Base-by-base conservation (phyloP, 23 tunicate genomes). In the Clavelina lepadiformis region DNA sequence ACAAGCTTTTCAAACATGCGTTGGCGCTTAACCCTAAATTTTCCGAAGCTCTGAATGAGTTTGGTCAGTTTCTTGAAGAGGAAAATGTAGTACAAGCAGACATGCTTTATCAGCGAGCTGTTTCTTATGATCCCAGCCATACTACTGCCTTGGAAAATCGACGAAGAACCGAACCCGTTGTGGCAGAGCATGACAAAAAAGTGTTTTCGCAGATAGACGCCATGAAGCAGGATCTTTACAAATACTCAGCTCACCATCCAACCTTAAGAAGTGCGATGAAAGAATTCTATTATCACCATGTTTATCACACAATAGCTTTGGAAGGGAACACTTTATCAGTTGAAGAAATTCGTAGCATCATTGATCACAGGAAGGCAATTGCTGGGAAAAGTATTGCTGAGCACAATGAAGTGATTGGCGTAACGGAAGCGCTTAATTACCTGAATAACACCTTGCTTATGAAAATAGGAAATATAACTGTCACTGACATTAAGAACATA, bases 351-450 rank as follows among this genome's bases (percentile, higher is more conserved):
- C 55, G 77, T 5, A 31, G 52, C 3, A 78, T 91, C 1, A 82
- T 91, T 55, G 81, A 82, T 60, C 64, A 78, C 20, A 50, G 69
- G 20, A 78, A 60, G 23, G 92, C 77, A 1, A 36, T 83, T 11
- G 76, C 86, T 2, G 92, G 92, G 2, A 82, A 75, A 57, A 89
- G 97, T 57, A 75, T 89, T 1, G 28, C 46, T 56, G 97, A 89
- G 63, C 97, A 89, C 65, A 89, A 81, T 64, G 97, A 89, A 65
- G 97, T 89, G 2, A 75, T 89, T 54, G 97, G 97, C 5, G 54
- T 89, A 38, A 80, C 76, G 19, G 97, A 89, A 68, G 97, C 97
- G 23, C 51, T 89, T 29, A 66, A 82, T 28, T 89, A 75, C 50
- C 53, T 89, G 77, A 89, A 89, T 72, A 89, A 81, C 51, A 81